A percentile compares a stretch with the other conserved stretches of the same genome.
Evolutionary conservation across 2,888 invertebrate genomes (phyloP).

Genomic region (Polymixis flavicincta): DNA sequence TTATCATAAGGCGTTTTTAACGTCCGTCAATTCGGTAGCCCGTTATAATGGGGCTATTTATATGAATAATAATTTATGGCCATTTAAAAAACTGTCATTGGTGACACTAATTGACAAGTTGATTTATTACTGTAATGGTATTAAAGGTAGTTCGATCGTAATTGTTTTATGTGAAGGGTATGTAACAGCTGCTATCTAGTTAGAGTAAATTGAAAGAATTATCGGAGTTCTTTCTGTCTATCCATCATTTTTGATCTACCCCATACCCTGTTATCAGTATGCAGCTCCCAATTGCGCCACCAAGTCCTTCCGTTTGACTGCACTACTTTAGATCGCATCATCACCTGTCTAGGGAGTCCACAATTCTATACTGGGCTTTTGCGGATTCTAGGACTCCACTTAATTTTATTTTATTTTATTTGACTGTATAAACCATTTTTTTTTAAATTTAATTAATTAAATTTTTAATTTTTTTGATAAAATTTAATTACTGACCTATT

Average conservation of each 20-base stretch:
- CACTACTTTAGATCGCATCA: conserved; percentile 2
- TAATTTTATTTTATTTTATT: too few relatives aligned
- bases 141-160: conserved; percentile 43
- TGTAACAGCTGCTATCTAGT: conserved; percentile 51
- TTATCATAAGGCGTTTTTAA: conserved; percentile 50
- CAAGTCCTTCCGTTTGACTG: background rate
- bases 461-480: too few relatives aligned
- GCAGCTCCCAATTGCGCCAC: conserved; percentile 16
- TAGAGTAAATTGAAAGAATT: conserved; percentile 19
- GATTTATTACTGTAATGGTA: conserved; percentile 60
- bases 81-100: conserved; percentile 57
- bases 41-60: conserved; percentile 54
- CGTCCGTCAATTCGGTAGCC: conserved; percentile 59
- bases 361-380: background rate
- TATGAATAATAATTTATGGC: conserved; percentile 56
- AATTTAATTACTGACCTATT: too few relatives aligned
- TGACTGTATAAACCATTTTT: too few relatives aligned
- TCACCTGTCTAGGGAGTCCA: conserved; percentile 18
- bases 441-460: too few relatives aligned
- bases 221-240: conserved; percentile 31
- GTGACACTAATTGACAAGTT: conserved; percentile 67
- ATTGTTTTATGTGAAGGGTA: conserved; percentile 40
- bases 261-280: conserved; percentile 19
- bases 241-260: conserved; percentile 45
- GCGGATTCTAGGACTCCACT: background rate